These are phyloP conservation scores for Hecatera dysodea DNA, from an alignment of 2,888 invertebrate genomes.

Conservation along the genomic window DNA sequence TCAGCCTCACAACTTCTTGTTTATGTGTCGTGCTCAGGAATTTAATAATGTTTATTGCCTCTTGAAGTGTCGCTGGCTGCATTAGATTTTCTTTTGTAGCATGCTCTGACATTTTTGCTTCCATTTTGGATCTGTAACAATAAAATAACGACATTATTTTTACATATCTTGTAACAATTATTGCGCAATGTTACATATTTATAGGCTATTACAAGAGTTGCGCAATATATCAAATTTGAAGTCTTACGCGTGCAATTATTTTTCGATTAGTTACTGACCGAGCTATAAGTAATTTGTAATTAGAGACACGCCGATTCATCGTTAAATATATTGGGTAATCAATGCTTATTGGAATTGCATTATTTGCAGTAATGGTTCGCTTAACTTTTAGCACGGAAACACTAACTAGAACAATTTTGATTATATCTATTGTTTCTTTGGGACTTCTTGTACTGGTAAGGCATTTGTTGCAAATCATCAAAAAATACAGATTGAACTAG, in stretches of 20 bases:
- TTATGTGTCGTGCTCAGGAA: slow-evolving; percentile 87
- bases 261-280: slow-evolving; percentile 38
- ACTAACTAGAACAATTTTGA: not conserved
- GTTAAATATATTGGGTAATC: slow-evolving; percentile 14
- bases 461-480: not conserved
- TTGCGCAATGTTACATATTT: slow-evolving; percentile 29
- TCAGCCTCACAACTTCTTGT: slow-evolving; percentile 84
- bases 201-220: slow-evolving; percentile 13
- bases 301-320: slow-evolving; percentile 16
- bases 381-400: not conserved
- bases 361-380: slow-evolving; percentile 2
- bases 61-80: slow-evolving; percentile 85
- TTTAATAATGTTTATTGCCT: slow-evolving; percentile 87
- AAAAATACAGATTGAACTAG: not conserved
- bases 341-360: slow-evolving; percentile 15
- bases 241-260: slow-evolving; percentile 19
- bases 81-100: slow-evolving; percentile 78
- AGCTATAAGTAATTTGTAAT: slow-evolving; percentile 32
- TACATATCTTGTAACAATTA: slow-evolving; percentile 6
- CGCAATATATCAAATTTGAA: slow-evolving; percentile 12
- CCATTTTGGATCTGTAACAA: slow-evolving; percentile 77
- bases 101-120: slow-evolving; percentile 74
- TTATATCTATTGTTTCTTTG: not conserved
- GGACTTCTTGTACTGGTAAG: not conserved
- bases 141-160: slow-evolving; percentile 61